Percentiles rank a stretch among this genome's conserved stretches.
Evolutionary conservation across 1,140 invertebrate genomes (phyloP).

Genomic region (Drosophila repletoides): DNA sequence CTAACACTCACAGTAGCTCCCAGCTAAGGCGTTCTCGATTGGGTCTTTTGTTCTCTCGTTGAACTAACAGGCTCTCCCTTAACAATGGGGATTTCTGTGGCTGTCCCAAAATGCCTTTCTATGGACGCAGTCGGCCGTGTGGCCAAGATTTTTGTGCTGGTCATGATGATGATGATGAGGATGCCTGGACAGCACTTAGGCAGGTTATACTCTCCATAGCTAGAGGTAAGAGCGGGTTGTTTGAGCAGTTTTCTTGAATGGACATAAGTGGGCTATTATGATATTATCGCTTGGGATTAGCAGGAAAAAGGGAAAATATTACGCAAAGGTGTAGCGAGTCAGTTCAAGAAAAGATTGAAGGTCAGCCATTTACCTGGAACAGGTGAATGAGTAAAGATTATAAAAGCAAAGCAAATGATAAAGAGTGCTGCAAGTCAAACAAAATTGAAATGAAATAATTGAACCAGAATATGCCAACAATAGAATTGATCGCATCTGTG

Average conservation of each 20-base stretch:
- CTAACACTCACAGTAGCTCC: conserved; percentile 18
- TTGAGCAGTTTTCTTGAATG: conserved; percentile 40
- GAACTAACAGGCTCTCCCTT: conserved; percentile 56
- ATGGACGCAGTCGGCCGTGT: conserved; percentile 73
- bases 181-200: conserved; percentile 40
- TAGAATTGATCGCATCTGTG: conserved; percentile 10
- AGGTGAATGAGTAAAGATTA: conserved; percentile 24
- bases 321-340: conserved; percentile 28
- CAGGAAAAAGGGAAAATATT: conserved; percentile 21
- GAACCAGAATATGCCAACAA: conserved; percentile 34
- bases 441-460: conserved; percentile 31
- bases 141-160: conserved; percentile 76
- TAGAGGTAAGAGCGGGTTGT: conserved; percentile 51
- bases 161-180: conserved; percentile 71
- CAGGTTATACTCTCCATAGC: conserved; percentile 3
- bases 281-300: conserved; percentile 49
- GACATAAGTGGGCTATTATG: conserved; percentile 39
- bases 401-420: conserved; percentile 2
- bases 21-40: conserved; percentile 28
- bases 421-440: conserved; percentile 17
- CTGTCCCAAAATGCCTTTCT: conserved; percentile 65
- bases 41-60: conserved; percentile 65
- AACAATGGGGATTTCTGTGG: conserved; percentile 59
- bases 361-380: conserved; percentile 17
- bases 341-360: conserved; percentile 24